A percentile compares a stretch with the other conserved stretches of the same genome.
Evolutionary conservation across 2,888 invertebrate genomes (phyloP).

Genomic region (Eilema griseolum): DNA sequence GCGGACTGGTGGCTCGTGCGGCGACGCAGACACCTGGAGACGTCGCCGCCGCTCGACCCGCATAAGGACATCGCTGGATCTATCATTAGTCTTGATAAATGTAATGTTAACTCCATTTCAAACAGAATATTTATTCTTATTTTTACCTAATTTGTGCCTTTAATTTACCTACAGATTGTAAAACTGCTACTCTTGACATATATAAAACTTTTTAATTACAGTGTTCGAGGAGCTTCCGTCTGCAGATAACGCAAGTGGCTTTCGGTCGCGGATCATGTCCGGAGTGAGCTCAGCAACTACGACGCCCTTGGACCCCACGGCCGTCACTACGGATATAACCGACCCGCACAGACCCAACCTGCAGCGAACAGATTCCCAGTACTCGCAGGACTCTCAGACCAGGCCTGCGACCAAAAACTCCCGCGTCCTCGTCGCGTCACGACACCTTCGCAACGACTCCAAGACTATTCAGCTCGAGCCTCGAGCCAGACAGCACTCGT

Average conservation of each 20-base stretch:
- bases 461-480: conserved; percentile 89
- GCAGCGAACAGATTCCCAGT: conserved; percentile 80
- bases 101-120: conserved; percentile 71
- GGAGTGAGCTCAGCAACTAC: conserved; percentile 76
- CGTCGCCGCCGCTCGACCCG: conserved; percentile 86
- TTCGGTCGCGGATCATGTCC: conserved; percentile 76
- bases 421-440: conserved; percentile 82
- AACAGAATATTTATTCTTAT: too few relatives aligned
- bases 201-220: conserved; percentile 61
- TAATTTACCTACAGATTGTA: not conserved
- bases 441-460: conserved; percentile 88
- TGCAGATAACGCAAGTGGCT: conserved; percentile 83
- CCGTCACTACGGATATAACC: conserved; percentile 33
- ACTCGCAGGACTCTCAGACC: conserved; percentile 72
- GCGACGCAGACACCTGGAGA: conserved; percentile 89
- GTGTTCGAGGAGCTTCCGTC: conserved; percentile 92
- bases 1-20: conserved; percentile 96
- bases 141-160: too few relatives aligned
- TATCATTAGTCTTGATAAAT: conserved; percentile 94
- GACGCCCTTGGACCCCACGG: conserved; percentile 70
- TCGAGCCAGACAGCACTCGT: conserved; percentile 79
- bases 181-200: not conserved
- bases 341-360: conserved; percentile 55
- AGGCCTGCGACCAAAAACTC: conserved; percentile 63
- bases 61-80: conserved; percentile 90